phyloP scores from a whole-genome alignment of 2,113 vertebrate species.

The Stomatorhinus ivindoensis region DNA sequence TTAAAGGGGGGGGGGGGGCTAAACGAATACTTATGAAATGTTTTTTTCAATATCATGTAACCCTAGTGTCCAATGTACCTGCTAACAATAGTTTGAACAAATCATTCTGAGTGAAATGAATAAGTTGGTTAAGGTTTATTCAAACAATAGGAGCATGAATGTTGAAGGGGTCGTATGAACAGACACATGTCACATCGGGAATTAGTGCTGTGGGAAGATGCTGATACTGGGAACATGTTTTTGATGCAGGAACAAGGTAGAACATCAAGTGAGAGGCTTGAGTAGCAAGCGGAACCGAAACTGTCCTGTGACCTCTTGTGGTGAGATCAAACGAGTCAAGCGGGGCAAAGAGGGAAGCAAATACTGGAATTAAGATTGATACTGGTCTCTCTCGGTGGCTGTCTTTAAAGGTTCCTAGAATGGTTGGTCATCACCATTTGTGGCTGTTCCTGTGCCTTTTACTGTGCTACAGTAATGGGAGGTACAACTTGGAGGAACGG shows the following conservation, averaged over 20 bases:
- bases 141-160: neutral
- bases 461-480: neutral
- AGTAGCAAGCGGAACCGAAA: neutral
- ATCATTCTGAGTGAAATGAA: neutral
- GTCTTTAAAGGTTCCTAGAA: neutral
- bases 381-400: neutral
- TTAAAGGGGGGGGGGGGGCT: too few species aligned
- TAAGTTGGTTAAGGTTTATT: neutral
- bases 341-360: neutral
- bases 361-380: neutral
- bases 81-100: neutral
- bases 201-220: neutral
- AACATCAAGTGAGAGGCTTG: neutral
- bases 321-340: neutral
- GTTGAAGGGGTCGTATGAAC: neutral
- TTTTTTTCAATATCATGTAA: neutral
- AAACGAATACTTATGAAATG: too few species aligned
- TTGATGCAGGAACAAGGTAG: neutral
- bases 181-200: neutral
- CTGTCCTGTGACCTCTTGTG: neutral
- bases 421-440: neutral
- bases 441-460: neutral
- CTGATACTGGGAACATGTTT: neutral
- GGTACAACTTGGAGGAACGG: neutral
- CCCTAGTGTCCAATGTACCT: neutral